These are phyloP conservation scores for Glaucopsyche alexis DNA, from an alignment of 2,888 invertebrate species.

Conservation along the genomic window DNA sequence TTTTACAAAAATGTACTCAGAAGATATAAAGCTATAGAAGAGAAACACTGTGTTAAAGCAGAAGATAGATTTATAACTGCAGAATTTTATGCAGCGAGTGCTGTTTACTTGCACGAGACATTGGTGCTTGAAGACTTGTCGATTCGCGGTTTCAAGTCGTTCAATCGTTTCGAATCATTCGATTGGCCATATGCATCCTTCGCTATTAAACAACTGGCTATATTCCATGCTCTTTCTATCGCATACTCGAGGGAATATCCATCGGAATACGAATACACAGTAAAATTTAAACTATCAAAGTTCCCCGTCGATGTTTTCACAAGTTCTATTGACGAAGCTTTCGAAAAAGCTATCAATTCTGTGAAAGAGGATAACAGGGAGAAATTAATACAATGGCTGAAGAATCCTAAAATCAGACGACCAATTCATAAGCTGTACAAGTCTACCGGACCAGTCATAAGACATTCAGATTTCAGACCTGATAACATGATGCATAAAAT, in stretches of 20 bases:
- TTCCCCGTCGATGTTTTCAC: background rate
- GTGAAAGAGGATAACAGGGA: constrained; percentile 24
- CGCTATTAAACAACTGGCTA: constrained; percentile 46
- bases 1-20: constrained; percentile 42
- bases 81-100: constrained; percentile 41
- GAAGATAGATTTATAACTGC: constrained; percentile 42
- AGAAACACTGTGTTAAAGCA: constrained; percentile 37
- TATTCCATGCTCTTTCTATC: constrained; percentile 52
- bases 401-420: background rate
- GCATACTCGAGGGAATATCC: constrained; percentile 47
- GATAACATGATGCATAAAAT: constrained; percentile 40
- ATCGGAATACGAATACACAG: constrained; percentile 39
- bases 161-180: constrained; percentile 42
- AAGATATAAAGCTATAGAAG: constrained; percentile 40
- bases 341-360: background rate
- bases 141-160: constrained; percentile 40
- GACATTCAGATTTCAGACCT: constrained; percentile 40
- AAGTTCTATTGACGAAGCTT: background rate
- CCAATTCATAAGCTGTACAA: constrained; percentile 1
- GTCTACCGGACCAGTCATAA: constrained; percentile 28
- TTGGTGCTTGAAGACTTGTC: constrained; percentile 46
- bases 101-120: constrained; percentile 39
- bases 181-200: constrained; percentile 47
- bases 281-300: background rate
- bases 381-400: background rate